A percentile compares a stretch with the other conserved stretches of the same genome.
phyloP scores from a whole-genome alignment of 2,888 invertebrate genomes.

The Elegia similella region DNA sequence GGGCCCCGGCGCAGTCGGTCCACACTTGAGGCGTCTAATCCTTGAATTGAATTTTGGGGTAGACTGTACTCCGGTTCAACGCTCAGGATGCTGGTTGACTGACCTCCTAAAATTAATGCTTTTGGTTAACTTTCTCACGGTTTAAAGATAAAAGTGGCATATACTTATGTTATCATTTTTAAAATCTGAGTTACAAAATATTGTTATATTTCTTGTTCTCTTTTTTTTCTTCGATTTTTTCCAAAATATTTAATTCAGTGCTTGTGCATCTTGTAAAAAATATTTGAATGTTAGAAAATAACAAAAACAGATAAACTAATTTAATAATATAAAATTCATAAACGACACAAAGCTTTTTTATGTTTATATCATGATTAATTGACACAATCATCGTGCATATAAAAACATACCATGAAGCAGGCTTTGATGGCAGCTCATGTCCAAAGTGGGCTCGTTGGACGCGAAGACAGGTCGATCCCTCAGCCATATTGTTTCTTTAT shows the following conservation, averaged over 20 bases:
- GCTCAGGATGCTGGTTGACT: slow-evolving; percentile 69
- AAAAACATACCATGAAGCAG: slow-evolving; percentile 61
- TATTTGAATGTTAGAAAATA: too few relatives aligned
- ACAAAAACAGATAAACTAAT: too few relatives aligned
- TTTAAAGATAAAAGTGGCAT: neutral
- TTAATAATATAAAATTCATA: too few relatives aligned
- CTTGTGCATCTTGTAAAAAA: too few relatives aligned
- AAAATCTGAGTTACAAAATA: too few relatives aligned
- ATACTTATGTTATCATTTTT: too few relatives aligned
- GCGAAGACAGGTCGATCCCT: slow-evolving; percentile 71
- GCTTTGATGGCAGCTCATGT: slow-evolving; percentile 71
- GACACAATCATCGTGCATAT: too few relatives aligned
- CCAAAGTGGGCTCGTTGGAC: slow-evolving; percentile 58
- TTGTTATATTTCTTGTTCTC: too few relatives aligned
- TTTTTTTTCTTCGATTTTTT: too few relatives aligned
- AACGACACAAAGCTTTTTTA: too few relatives aligned
- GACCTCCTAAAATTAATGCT: slow-evolving; percentile 52
- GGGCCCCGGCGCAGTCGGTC: slow-evolving; percentile 70
- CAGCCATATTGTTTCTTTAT: slow-evolving; percentile 78
- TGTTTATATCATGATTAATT: too few relatives aligned
- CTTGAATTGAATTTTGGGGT: slow-evolving; percentile 74
- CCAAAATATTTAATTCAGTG: too few relatives aligned
- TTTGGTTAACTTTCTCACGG: neutral
- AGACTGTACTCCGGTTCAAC: slow-evolving; percentile 75
- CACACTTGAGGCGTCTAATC: slow-evolving; percentile 68